Evolutionary conservation across 2,888 invertebrate species (phyloP).

Genomic region (Chrysomela aeneicollis): DNA sequence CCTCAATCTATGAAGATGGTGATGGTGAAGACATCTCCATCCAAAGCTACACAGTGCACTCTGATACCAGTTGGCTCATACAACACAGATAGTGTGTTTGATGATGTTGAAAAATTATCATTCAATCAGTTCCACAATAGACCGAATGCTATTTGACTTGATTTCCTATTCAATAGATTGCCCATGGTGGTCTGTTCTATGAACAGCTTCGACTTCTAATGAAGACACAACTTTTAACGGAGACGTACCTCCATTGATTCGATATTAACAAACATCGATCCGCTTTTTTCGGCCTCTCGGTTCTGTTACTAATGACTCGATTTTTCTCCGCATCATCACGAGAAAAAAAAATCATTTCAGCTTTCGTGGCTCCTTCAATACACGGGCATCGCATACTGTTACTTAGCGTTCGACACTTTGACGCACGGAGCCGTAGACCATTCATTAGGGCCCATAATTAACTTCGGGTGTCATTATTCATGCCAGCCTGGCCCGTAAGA

Average conservation of each 20-base stretch:
- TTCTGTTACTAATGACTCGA: constrained; percentile 1
- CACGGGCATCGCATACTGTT: too few relatives aligned
- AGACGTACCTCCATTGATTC: neutral
- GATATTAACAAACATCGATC: neutral
- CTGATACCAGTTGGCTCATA: neutral
- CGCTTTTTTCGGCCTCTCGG: neutral
- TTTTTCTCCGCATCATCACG: neutral
- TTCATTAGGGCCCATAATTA: constrained; percentile 3
- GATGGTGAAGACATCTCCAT: too few relatives aligned
- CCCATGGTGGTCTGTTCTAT: neutral
- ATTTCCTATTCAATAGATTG: neutral
- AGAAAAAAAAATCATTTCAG: neutral
- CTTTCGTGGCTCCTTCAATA: neutral
- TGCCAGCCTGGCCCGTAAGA: neutral
- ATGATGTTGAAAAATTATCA: neutral
- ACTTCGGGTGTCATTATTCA: neutral
- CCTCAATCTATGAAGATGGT: too few relatives aligned
- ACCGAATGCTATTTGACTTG: neutral
- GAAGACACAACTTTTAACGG: constrained; percentile 5
- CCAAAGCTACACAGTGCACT: too few relatives aligned
- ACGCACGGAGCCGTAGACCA: neutral
- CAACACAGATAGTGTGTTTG: neutral
- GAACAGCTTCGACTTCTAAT: neutral
- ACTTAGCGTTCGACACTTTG: constrained; percentile 4
- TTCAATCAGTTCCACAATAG: neutral